These are phyloP conservation scores for Temnothorax unifasciatus DNA, from an alignment of 2,888 invertebrate species.

Conservation along the genomic window DNA sequence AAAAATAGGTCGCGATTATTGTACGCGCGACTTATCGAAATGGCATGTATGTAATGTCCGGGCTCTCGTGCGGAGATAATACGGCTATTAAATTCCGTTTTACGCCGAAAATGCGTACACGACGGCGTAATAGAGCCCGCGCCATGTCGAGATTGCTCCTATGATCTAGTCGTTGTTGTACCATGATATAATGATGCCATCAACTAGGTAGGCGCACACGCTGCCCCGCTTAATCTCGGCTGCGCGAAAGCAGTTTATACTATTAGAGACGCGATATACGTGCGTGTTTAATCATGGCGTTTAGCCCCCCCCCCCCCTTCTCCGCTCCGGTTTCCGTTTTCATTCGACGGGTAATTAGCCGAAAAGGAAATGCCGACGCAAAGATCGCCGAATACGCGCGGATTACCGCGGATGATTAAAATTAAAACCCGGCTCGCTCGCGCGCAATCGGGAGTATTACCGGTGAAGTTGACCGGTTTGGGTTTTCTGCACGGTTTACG, in stretches of 20 bases:
- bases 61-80: neutral
- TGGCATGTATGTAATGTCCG: slow-evolving; percentile 14
- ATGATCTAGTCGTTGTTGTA: slow-evolving; percentile 45
- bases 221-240: slow-evolving; percentile 40
- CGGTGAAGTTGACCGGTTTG: slow-evolving; percentile 22
- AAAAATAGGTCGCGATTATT: slow-evolving; percentile 12
- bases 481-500: slow-evolving; percentile 44
- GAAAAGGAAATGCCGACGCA: neutral
- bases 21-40: slow-evolving; percentile 33
- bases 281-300: neutral
- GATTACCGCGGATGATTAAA: slow-evolving; percentile 26
- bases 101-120: slow-evolving; percentile 37
- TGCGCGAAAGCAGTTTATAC: slow-evolving; percentile 33
- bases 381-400: neutral
- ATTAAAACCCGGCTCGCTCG: neutral
- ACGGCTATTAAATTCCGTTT: slow-evolving; percentile 50
- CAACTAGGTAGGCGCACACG: slow-evolving; percentile 36
- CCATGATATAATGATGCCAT: slow-evolving; percentile 52
- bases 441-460: slow-evolving; percentile 28
- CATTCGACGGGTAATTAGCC: slow-evolving; percentile 9
- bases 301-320: neutral
- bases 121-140: slow-evolving; percentile 37
- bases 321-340: slow-evolving; percentile 5
- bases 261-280: slow-evolving; percentile 33
- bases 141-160: slow-evolving; percentile 38